phyloP scores from a whole-genome alignment of 2,113 vertebrate genomes.

The Pleuronectes platessa region DNA sequence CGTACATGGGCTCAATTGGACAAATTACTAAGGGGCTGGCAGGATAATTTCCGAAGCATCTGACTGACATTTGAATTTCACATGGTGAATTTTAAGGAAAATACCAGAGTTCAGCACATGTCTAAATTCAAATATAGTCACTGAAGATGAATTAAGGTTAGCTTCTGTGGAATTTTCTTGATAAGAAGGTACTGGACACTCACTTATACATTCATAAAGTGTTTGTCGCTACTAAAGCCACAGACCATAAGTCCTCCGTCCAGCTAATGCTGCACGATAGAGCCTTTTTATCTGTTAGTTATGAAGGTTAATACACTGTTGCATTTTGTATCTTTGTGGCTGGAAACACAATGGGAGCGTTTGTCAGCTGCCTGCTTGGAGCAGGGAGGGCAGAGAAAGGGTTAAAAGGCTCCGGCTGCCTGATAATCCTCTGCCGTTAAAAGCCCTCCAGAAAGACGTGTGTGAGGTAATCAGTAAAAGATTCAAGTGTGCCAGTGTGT shows the following conservation, averaged over 20 bases:
- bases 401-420: constrained; percentile 72
- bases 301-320: neutral
- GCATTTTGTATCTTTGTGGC: neutral
- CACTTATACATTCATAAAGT: neutral
- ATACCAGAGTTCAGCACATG: too few species aligned
- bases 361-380: constrained; percentile 34
- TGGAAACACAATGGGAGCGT: constrained; percentile 19
- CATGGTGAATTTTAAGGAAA: too few species aligned
- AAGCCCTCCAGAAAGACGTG: constrained; percentile 76
- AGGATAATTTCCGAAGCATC: too few species aligned
- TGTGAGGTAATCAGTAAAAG: constrained; percentile 82
- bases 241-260: neutral
- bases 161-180: too few species aligned
- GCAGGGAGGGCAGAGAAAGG: constrained; percentile 56
- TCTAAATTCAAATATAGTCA: too few species aligned
- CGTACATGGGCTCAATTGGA: too few species aligned
- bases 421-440: constrained; percentile 76
- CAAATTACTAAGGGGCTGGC: too few species aligned
- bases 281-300: neutral
- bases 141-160: too few species aligned
- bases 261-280: neutral
- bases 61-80: too few species aligned
- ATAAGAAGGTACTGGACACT: too few species aligned
- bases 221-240: neutral
- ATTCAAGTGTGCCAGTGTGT: constrained; percentile 69